Evolutionary conservation across 92 coral and sea anemone species (phyloP).

Genomic region (Epizoanthus rinbou): DNA sequence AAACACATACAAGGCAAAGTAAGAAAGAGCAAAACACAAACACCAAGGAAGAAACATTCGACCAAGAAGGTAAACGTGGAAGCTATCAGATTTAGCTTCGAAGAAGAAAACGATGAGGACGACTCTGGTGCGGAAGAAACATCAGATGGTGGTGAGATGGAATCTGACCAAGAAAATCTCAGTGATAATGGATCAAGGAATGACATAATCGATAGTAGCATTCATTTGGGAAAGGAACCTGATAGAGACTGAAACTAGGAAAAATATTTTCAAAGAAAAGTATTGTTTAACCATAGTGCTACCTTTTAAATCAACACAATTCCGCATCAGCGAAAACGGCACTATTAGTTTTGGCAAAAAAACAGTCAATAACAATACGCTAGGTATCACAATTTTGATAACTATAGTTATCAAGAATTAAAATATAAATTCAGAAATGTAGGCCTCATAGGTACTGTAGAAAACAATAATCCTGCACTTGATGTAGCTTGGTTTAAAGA

Average conservation of each 20-base stretch:
- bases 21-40: background rate
- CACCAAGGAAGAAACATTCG: conserved; percentile 3
- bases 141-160: background rate
- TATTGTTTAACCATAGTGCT: no score
- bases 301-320: no score
- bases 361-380: no score
- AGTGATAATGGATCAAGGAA: conserved; percentile 73
- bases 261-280: background rate
- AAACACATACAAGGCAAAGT: conserved; percentile 4
- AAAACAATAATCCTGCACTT: no score
- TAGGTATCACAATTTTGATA: no score
- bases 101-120: conserved; percentile 42
- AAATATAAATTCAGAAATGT: no score
- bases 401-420: no score
- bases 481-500: no score
- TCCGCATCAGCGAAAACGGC: no score
- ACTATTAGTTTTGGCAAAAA: no score
- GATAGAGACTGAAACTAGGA: background rate
- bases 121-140: conserved; percentile 31
- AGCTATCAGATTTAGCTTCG: conserved; percentile 25
- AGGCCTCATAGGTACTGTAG: no score
- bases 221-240: conserved; percentile 15
- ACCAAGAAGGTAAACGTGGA: conserved; percentile 39
- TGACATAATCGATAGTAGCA: conserved; percentile 57
- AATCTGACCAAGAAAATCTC: conserved; percentile 39